A percentile compares a stretch with the other conserved stretches of the same genome.
phyloP scores from a whole-genome alignment of 2,888 invertebrate species.

The Drosophila maculinotata region DNA sequence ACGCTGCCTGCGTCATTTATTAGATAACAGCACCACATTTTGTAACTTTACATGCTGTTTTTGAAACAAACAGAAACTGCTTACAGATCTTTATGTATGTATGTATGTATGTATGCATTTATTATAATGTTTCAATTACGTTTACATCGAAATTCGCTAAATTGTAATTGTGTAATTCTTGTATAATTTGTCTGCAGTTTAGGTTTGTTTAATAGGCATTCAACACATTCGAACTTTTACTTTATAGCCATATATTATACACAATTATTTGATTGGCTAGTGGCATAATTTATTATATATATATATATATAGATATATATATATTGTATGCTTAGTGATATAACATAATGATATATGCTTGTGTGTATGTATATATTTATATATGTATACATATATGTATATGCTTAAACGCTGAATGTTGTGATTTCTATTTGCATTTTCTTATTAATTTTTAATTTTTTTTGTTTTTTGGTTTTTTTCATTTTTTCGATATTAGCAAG shows the following conservation, averaged over 20 bases:
- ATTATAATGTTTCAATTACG: conserved; percentile 52
- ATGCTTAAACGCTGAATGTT: conserved; percentile 38
- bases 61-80: conserved; percentile 56
- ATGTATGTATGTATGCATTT: conserved; percentile 22
- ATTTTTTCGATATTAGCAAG: conserved; percentile 59
- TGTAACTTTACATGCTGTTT: conserved; percentile 69
- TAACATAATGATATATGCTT: conserved; percentile 55
- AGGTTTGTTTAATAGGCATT: conserved; percentile 8
- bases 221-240: not conserved
- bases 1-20: conserved; percentile 49
- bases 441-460: too few relatives aligned
- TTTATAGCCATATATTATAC: conserved; percentile 74
- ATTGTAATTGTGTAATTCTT: conserved; percentile 23
- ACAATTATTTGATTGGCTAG: conserved; percentile 78
- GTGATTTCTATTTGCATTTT: conserved; percentile 4
- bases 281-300: conserved; percentile 68
- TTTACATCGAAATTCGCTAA: conserved; percentile 71
- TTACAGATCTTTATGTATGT: conserved; percentile 46
- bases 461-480: conserved; percentile 6
- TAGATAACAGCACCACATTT: conserved; percentile 80
- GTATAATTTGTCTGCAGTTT: conserved; percentile 29
- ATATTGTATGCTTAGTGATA: conserved; percentile 41
- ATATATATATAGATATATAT: conserved; percentile 20
- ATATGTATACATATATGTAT: conserved; percentile 29
- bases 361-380: conserved; percentile 24